Evolutionary conservation across 2,888 invertebrate genomes (phyloP), one percentile per base, ranked within the genome.

Genomic region (Papilio demoleus): DNA sequence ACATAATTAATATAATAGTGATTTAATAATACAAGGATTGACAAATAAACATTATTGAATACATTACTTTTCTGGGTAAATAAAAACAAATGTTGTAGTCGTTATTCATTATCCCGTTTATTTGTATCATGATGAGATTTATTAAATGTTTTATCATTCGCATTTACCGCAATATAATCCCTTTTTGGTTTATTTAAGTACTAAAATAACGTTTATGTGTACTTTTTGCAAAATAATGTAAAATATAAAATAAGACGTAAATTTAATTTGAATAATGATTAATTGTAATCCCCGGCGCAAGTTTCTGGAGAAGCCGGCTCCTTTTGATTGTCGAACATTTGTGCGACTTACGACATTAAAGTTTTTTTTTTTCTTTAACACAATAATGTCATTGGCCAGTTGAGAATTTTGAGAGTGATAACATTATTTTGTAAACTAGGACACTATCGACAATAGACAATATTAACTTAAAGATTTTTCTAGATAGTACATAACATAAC

Each of bases 171-270:
- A 47, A 11, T 22, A 12, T 2, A 4, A 4, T 2, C 2, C 3
- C 17, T 42, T 42, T 42, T 42, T 17, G 0, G n/a, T 17, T 40
- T n/a, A 40, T 17, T 24, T 50, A 24, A 0, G n/a, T 45, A 19
- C 19, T 40, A 22, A 45, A 22, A 22, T 5, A 22, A 50, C 24
- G 12, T 47, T 24, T 22, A 50, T 27, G 27, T 53, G n/a, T n/a
- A n/a, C n/a, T n/a, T n/a, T 4, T 53, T 31, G 53, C n/a, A n/a
- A 31, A 31, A n/a, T 53, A 53, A 53, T n/a, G 17, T 31, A 6
- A 50, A 61, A 50, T 50, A 17, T 66, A 47, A 59, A 27, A 9
- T 31, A n/a, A 53, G 31, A 53, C 53, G 31, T 53, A 31, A 53
- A 53, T 50, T 24, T 24, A n/a, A 31, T 53, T 53, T 53, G 53